Evolutionary conservation across 2,113 vertebrate genomes (phyloP).

Genomic region (Trochalopteron elliotii): DNA sequence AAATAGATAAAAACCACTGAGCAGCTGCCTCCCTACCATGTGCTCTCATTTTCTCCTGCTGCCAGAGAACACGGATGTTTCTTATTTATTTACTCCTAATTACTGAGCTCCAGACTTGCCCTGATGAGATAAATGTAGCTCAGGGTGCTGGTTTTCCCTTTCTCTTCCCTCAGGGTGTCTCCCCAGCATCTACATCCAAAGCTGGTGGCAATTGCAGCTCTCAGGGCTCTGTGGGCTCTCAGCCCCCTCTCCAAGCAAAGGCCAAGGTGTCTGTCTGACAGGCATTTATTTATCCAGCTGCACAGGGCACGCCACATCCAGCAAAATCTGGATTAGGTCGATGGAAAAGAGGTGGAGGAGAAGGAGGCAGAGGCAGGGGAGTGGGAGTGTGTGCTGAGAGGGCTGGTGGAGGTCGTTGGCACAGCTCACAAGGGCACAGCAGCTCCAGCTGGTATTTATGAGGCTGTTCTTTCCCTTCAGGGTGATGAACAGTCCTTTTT

Average conservation of each 20-base stretch:
- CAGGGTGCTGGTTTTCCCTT: background rate
- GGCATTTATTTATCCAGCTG: background rate
- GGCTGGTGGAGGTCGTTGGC: background rate
- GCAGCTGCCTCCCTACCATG: background rate
- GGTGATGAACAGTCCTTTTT: background rate
- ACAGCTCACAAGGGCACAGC: background rate
- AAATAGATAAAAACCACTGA: background rate
- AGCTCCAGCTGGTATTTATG: background rate
- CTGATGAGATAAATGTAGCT: conserved; percentile 17
- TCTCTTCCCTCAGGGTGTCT: background rate
- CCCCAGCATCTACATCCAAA: background rate
- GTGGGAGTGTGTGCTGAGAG: background rate
- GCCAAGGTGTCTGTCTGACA: background rate
- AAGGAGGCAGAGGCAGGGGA: background rate
- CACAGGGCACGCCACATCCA: background rate
- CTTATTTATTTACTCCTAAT: conserved; percentile 43
- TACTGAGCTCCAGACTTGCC: background rate
- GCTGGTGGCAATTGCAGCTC: background rate
- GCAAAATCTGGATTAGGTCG: background rate
- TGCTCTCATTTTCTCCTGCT: conserved; percentile 3
- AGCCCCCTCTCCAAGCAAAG: background rate
- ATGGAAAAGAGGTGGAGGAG: background rate
- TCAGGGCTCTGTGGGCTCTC: accelerated
- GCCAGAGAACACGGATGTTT: conserved; percentile 5
- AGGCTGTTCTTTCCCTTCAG: background rate